Conservation (phyloP, 1,140 invertebrate genomes). For the Macrotrachela quadricornifera region DNA sequence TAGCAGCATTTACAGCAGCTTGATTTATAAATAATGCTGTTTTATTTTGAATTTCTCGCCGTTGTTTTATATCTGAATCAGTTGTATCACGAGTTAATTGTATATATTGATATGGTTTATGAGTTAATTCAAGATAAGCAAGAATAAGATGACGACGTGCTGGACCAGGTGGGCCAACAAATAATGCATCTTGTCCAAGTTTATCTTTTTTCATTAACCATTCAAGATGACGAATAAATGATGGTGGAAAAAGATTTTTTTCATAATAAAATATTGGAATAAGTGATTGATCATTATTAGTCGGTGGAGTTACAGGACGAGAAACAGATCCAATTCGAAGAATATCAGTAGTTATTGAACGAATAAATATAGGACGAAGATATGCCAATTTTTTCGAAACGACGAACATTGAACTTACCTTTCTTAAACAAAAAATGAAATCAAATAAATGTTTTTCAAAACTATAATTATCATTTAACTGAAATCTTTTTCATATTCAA, state of each 20-base stretch:
- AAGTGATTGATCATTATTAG: constrained; percentile 2
- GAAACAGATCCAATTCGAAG: constrained; percentile 8
- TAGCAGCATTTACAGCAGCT: constrained; percentile 69
- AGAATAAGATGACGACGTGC: neutral
- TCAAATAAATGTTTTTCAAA: neutral
- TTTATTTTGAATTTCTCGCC: constrained; percentile 64
- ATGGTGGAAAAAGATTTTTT: constrained; percentile 50
- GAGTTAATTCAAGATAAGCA: constrained; percentile 44
- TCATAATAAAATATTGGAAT: constrained; percentile 16
- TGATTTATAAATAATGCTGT: constrained; percentile 81
- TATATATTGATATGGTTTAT: constrained; percentile 73
- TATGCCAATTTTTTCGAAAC: neutral
- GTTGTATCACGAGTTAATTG: constrained; percentile 80
- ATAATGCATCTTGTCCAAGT: constrained; percentile 77
- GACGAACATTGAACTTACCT: neutral
- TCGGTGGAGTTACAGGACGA: constrained; percentile 14
- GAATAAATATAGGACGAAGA: neutral
- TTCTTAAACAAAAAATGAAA: neutral
- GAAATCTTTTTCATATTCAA: no score
- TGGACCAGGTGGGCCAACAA: constrained; percentile 51
- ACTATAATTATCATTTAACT: no score
- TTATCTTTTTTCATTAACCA: constrained; percentile 86
- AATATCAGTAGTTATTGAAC: neutral
- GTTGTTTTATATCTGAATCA: constrained; percentile 81
- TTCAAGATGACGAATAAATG: constrained; percentile 53